phyloP scores from a whole-genome alignment of 2,888 invertebrate species.

The Rhamnusium bicolor region DNA sequence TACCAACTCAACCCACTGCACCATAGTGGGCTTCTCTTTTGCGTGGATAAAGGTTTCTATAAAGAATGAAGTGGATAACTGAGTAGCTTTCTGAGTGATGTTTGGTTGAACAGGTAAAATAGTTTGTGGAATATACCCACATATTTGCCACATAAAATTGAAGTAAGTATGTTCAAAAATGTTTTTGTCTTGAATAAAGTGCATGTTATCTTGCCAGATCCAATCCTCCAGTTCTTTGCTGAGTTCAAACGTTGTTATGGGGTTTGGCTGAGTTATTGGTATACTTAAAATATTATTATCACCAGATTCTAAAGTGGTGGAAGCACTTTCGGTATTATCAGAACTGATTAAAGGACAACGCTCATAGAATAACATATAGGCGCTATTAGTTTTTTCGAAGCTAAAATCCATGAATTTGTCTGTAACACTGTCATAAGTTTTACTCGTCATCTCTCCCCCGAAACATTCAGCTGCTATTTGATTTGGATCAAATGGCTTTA shows the following conservation, averaged over 20 bases:
- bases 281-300: constrained; percentile 52
- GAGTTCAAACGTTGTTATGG: constrained; percentile 73
- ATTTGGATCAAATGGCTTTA: constrained; percentile 95
- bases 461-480: constrained; percentile 97
- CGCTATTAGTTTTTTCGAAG: constrained; percentile 97
- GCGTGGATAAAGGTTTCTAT: constrained; percentile 97
- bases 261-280: constrained; percentile 43
- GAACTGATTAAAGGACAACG: constrained; percentile 74
- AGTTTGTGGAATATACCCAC: constrained; percentile 93
- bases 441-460: constrained; percentile 98
- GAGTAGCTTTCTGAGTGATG: constrained; percentile 88
- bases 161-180: constrained; percentile 97
- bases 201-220: constrained; percentile 98
- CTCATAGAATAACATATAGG: constrained; percentile 98
- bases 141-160: constrained; percentile 97
- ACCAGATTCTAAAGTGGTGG: constrained; percentile 60
- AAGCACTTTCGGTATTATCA: constrained; percentile 66
- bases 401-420: constrained; percentile 98
- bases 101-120: constrained; percentile 84
- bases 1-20: constrained; percentile 95
- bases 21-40: constrained; percentile 98
- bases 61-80: constrained; percentile 94
- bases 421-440: constrained; percentile 96
- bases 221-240: constrained; percentile 90
- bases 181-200: constrained; percentile 94